Base-by-base conservation (phyloP, 2,888 invertebrate species). In the Willowsia nigromaculata region DNA sequence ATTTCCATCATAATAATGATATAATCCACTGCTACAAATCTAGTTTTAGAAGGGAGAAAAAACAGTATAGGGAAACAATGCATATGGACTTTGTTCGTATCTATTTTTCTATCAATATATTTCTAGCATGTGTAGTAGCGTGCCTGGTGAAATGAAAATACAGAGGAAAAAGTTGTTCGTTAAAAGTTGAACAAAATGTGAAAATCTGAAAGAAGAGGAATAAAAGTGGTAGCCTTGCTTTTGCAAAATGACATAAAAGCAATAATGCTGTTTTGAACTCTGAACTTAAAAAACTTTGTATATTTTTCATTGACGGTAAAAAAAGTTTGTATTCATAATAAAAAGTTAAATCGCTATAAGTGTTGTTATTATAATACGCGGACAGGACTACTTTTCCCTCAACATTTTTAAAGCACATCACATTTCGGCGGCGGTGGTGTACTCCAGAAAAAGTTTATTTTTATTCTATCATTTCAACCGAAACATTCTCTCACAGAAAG, bases 401-500 rank as follows among this genome's bases (percentile, higher is more conserved):
- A 80, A 80, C 80, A 80, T 80, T 86, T 86, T 86, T 40, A 40
- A 80, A 80, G 80, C 53, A 86, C 86, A 86, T 85, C 78, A 86
- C 80, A 68, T 43, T 62, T 84, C 80, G 80, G 3, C 33, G 27
- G 30, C n/a, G 13, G 76, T 78, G 68, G 56, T 43, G 68, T 86
- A 65, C 86, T 85, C 80, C 62, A 82, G 76, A 85, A 86, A 90
- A 91, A 85, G 83, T 90, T 89, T 89, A 59, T 84, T 88, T 86
- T 85, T 84, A 47, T 88, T 82, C 90, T 90, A 90, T 91, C 89
- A 92, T 90, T 92, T 91, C 92, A 91, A 90, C 91, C 90, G 88
- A 90, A 91, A 91, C 90, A 92, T 92, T 91, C 76, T 84, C 53
- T 86, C 89, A 89, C 88, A 90, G 65, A 91, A 91, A 91, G 90